A percentile compares a stretch with the other conserved stretches of the same genome.
These are phyloP conservation scores for Hyperopisus bebe DNA, from an alignment of 2,113 vertebrate species.

Conservation along the genomic window DNA sequence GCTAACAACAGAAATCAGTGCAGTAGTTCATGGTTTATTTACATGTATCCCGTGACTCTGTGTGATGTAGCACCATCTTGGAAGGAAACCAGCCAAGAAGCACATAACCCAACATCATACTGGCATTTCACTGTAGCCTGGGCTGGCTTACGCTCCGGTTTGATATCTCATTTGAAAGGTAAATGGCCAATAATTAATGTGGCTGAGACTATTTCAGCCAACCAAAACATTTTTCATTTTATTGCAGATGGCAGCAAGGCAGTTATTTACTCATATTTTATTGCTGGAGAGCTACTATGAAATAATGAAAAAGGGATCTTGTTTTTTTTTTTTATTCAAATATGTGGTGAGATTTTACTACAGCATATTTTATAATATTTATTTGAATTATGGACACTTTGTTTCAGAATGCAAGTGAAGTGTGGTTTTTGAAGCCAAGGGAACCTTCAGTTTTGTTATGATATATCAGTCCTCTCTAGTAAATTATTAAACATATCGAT, in stretches of 20 bases:
- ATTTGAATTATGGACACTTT: neutral
- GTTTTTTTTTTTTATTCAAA: neutral
- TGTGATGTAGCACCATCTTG: neutral
- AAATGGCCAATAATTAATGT: constrained; percentile 2
- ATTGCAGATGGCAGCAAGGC: neutral
- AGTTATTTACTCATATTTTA: neutral
- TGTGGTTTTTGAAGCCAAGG: neutral
- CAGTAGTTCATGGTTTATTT: neutral
- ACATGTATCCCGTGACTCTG: neutral
- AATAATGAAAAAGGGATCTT: neutral
- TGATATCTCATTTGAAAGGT: neutral
- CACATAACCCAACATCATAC: neutral
- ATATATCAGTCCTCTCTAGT: neutral
- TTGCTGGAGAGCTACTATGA: neutral
- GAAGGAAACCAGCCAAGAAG: neutral
- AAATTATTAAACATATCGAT: neutral
- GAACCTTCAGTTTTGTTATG: neutral
- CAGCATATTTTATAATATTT: neutral
- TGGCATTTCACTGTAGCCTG: neutral
- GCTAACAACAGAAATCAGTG: neutral
- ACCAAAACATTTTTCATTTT: constrained; percentile 10
- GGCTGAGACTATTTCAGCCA: neutral
- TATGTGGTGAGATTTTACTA: neutral
- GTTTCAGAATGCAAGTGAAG: constrained; percentile 1
- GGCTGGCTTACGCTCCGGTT: neutral